Conservation (phyloP, 2,888 invertebrate species). For the Carterocephalus palaemon region DNA sequence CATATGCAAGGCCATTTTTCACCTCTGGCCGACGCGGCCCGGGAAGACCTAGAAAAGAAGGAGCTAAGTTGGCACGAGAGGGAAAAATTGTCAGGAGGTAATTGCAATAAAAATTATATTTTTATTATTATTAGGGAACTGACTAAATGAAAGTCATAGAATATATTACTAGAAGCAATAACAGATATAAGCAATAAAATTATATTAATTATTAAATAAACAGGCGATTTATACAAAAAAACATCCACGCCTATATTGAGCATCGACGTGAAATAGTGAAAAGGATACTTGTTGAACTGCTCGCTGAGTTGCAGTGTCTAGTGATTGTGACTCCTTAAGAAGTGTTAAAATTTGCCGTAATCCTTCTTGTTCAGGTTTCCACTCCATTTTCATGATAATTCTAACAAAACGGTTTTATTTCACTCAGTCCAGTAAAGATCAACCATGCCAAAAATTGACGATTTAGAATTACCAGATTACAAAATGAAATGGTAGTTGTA, state of each 20-base stretch:
- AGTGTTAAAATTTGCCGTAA: conserved; percentile 97
- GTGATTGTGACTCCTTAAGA: conserved; percentile 98
- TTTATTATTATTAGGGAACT: too few relatives aligned
- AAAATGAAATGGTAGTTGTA: too few relatives aligned
- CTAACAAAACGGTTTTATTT: conserved; percentile 74
- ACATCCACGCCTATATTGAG: conserved; percentile 72
- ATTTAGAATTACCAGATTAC: conserved; percentile 47
- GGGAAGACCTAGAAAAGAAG: conserved; percentile 88
- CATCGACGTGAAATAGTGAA: conserved; percentile 56
- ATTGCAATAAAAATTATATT: conserved; percentile 25
- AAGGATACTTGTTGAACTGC: conserved; percentile 96
- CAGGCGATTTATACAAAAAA: conserved; percentile 47
- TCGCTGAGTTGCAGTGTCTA: conserved; percentile 96
- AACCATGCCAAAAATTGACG: conserved; percentile 75
- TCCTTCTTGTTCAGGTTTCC: conserved; percentile 98
- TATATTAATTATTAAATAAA: conserved; percentile 19
- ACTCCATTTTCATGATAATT: conserved; percentile 82
- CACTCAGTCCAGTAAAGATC: conserved; percentile 73
- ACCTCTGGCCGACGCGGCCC: conserved; percentile 84
- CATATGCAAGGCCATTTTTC: conserved; percentile 68
- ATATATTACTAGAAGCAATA: conserved; percentile 30
- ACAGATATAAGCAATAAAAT: conserved; percentile 33
- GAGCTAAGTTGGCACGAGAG: conserved; percentile 72
- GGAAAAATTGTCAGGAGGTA: conserved; percentile 75
- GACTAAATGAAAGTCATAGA: too few relatives aligned